Evolutionary conservation across 2,797 vertebrate genomes (phyloP), one percentile per base, ranked within the genome.

Genomic region (Oreortyx pictus): DNA sequence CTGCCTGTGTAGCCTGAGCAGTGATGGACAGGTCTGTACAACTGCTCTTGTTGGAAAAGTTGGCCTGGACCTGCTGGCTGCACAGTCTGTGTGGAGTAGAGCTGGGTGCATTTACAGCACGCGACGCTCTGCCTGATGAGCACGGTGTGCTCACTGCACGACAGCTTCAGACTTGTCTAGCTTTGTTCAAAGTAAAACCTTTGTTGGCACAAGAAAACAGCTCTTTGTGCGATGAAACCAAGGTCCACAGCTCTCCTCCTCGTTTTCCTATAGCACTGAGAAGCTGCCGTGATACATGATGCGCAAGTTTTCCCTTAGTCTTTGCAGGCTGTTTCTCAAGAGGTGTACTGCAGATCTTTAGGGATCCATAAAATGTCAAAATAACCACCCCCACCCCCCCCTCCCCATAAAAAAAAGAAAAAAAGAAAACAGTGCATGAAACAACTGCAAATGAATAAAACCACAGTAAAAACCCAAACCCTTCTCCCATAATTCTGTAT

Each of bases 361-460:
- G 80, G 71, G 88, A 86, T 31, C n/a, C 64, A 0, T 82, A 84
- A 94, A 92, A 90, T 11, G 7, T 50, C 27, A 3, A 22, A 82
- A 41, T 14, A 41, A 41, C 39, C 39, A 14, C 39, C 39, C 39
- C 39, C 13, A 11, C 4, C 39, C 39, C 13, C 39, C 4, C 39
- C 12, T 12, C 13, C 39, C 39, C 39, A 41, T 14, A 41, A 88
- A 83, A 47, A 46, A 46, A 10, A 9, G 20, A 46, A 19, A 9
- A 44, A 18, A 44, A 44, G 19, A 44, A 49, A 49, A 64, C 3
- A 9, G 50, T 76, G 24, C 43, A 73, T 31, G 52, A 56, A 94
- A 70, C 64, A 90, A 88, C 74, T 67, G 88, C 33, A 88, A 92
- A 90, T 6, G 47, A 88, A 60, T 82, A 90, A 94, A 94, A 90